Conservation (phyloP, 2,888 invertebrate genomes). For the Ornithoptera alexandrae region DNA sequence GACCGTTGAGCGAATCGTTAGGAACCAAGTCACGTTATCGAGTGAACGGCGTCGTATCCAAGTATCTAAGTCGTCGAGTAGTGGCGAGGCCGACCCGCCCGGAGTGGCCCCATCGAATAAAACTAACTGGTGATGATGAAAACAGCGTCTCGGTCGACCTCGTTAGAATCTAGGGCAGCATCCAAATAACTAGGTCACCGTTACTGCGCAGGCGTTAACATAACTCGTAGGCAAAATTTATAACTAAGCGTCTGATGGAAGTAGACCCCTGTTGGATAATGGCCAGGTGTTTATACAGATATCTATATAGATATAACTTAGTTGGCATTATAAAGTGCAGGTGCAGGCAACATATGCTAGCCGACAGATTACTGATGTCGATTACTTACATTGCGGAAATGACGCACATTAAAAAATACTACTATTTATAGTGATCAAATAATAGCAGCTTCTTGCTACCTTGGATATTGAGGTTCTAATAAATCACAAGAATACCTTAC, state of each 20-base stretch:
- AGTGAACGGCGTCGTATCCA: conserved; percentile 43
- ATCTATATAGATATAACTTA: not conserved
- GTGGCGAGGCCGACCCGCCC: conserved; percentile 63
- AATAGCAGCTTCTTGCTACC: too few species aligned
- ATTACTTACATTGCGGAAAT: conserved; percentile 51
- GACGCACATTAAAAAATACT: conserved; percentile 38
- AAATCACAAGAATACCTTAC: too few species aligned
- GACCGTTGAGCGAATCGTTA: conserved; percentile 36
- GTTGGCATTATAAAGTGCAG: conserved; percentile 27
- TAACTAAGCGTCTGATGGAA: conserved; percentile 43
- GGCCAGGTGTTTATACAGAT: conserved; percentile 6
- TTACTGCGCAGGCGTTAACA: conserved; percentile 71
- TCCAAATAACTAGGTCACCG: conserved; percentile 77
- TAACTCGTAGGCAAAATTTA: conserved; percentile 55
- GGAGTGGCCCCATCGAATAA: conserved; percentile 70
- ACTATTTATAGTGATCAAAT: too few species aligned
- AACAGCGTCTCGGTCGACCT: conserved; percentile 68
- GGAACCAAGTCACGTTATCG: conserved; percentile 39
- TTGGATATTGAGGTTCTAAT: too few species aligned
- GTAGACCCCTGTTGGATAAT: conserved; percentile 41
- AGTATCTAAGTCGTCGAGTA: conserved; percentile 48
- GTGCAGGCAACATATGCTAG: conserved; percentile 43
- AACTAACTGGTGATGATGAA: conserved; percentile 69
- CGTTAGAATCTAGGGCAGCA: conserved; percentile 72
- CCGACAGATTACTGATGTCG: conserved; percentile 54